These are phyloP conservation scores for Turnix velox DNA, from an alignment of 2,113 vertebrate species.

Conservation along the genomic window DNA sequence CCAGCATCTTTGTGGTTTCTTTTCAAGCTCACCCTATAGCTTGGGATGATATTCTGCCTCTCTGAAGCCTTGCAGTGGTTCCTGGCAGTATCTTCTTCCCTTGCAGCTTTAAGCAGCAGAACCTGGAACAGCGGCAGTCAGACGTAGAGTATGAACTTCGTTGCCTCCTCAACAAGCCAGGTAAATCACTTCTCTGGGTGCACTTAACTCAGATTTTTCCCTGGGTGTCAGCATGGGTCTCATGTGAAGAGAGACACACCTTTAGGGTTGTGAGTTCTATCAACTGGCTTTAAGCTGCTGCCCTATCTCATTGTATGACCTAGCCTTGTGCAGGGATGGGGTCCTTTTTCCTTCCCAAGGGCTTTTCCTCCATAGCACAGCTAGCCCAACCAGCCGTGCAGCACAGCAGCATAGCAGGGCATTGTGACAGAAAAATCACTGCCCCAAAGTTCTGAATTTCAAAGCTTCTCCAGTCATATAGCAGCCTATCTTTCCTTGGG, in stretches of 20 bases:
- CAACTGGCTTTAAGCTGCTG: neutral
- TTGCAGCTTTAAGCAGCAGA: conserved; percentile 86
- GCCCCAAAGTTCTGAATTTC: neutral
- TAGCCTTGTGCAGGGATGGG: neutral
- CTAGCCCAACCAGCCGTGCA: neutral
- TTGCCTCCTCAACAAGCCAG: conserved; percentile 91
- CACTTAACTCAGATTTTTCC: neutral
- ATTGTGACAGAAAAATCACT: neutral
- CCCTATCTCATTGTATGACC: neutral
- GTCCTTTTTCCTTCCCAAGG: neutral
- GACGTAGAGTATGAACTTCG: conserved; percentile 89
- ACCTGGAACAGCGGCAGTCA: conserved; percentile 87
- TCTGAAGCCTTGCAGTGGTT: neutral
- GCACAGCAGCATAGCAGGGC: neutral
- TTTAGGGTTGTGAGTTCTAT: neutral
- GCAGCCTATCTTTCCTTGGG: neutral
- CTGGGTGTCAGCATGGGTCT: neutral
- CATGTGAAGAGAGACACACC: neutral
- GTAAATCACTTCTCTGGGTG: conserved; percentile 50
- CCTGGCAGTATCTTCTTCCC: neutral
- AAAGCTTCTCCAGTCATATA: neutral
- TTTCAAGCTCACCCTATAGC: neutral
- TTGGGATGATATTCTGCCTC: neutral
- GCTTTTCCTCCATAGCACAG: neutral
- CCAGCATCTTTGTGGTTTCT: neutral